Conservation (phyloP, 2,888 invertebrate genomes). For the Rhyacophila evoluta region DNA sequence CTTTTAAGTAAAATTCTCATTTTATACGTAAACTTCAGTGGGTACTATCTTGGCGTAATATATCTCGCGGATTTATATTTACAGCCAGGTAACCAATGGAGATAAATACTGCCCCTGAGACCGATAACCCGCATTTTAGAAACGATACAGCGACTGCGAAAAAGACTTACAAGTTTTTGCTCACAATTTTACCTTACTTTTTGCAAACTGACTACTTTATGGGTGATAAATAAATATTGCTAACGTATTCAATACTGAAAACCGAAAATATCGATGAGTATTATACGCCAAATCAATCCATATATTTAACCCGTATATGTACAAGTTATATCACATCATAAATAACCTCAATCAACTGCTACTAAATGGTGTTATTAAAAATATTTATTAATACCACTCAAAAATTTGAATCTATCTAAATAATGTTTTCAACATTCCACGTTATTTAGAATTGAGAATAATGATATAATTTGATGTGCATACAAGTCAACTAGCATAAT, state of each 20-base stretch:
- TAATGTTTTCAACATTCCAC: too few species aligned
- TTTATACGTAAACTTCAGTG: conserved; percentile 23
- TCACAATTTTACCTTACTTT: conserved; percentile 6
- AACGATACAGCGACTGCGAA: conserved; percentile 20
- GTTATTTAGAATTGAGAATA: too few species aligned
- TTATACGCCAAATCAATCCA: too few species aligned
- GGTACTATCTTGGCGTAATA: conserved; percentile 37
- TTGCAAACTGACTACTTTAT: conserved; percentile 14
- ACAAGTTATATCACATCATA: too few species aligned
- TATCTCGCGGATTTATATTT: conserved; percentile 53
- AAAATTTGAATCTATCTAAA: too few species aligned
- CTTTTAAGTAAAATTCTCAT: conserved; percentile 26
- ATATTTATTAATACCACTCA: too few species aligned
- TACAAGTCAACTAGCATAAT: too few species aligned
- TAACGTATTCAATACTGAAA: background rate
- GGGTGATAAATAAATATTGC: background rate
- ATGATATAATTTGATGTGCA: too few species aligned
- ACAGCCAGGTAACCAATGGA: conserved; percentile 54
- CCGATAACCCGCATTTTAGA: conserved; percentile 49
- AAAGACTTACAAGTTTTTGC: conserved; percentile 11
- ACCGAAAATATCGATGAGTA: too few species aligned
- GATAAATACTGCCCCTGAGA: conserved; percentile 51
- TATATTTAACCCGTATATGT: too few species aligned
- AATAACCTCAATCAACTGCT: too few species aligned
- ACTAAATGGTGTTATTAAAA: too few species aligned